A percentile compares a stretch with the other conserved stretches of the same genome.
These are phyloP conservation scores for Rhinolophus ferrumequinum DNA, from an alignment of 2,113 vertebrate species.

Conservation along the genomic window DNA sequence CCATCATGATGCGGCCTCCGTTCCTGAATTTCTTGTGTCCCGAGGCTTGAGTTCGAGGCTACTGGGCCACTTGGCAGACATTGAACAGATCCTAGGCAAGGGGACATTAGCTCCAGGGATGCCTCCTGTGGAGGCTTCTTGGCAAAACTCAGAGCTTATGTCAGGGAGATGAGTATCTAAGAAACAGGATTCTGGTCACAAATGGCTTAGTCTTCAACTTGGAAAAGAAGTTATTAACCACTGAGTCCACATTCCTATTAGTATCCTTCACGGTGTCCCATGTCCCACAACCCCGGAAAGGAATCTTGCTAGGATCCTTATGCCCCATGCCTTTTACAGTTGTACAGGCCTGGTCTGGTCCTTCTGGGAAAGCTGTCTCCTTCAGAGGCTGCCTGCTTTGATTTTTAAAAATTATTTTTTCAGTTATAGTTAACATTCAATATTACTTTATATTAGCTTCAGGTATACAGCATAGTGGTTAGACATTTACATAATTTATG, in stretches of 20 bases:
- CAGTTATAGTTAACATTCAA: too few species aligned
- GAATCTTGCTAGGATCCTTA: neutral
- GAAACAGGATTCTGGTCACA: neutral
- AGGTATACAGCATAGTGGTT: too few species aligned
- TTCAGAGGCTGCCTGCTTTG: too few species aligned
- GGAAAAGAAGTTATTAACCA: neutral
- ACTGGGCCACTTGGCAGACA: neutral
- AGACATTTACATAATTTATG: too few species aligned
- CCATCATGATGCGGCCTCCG: neutral
- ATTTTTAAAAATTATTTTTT: too few species aligned
- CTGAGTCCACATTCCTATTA: neutral
- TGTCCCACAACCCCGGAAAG: neutral
- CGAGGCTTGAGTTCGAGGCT: neutral
- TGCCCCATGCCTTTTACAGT: neutral
- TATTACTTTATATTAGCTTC: too few species aligned
- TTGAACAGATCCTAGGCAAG: neutral
- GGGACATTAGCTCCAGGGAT: neutral
- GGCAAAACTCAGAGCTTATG: neutral
- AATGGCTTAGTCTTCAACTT: neutral
- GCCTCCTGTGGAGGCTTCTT: neutral
- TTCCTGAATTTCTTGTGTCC: neutral
- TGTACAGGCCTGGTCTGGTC: neutral
- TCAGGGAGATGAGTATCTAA: neutral
- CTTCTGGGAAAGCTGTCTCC: neutral
- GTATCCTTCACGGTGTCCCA: neutral